These are phyloP conservation scores for Epinephelus cyanopodus DNA, from an alignment of 2,113 vertebrate genomes.

Conservation along the genomic window DNA sequence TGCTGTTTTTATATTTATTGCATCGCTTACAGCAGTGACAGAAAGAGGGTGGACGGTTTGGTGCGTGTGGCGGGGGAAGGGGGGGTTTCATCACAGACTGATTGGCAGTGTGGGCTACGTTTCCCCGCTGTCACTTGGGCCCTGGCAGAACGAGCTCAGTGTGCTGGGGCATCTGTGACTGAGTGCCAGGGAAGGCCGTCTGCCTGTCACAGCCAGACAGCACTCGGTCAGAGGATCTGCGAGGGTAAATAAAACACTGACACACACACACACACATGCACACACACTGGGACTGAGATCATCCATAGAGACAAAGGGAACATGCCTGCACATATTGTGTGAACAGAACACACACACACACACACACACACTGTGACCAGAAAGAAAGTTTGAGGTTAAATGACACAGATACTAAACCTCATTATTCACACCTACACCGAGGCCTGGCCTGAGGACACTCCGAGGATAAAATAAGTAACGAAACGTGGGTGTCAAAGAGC, in stretches of 20 bases:
- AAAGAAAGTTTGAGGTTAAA: constrained; percentile 36
- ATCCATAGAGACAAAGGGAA: constrained; percentile 49
- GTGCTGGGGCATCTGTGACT: constrained; percentile 63
- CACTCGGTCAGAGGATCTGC: constrained; percentile 60
- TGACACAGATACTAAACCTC: constrained; percentile 23
- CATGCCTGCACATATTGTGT: constrained; percentile 4
- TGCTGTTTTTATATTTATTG: constrained; percentile 69
- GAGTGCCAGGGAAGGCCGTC: constrained; percentile 60
- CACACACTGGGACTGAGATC: constrained; percentile 33
- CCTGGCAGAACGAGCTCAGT: constrained; percentile 40
- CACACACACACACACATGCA: constrained; percentile 21
- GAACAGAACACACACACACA: background rate
- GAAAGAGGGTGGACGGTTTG: constrained; percentile 43
- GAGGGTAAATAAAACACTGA: constrained; percentile 66
- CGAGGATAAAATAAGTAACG: constrained; percentile 44
- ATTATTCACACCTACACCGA: constrained; percentile 52
- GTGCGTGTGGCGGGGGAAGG: background rate
- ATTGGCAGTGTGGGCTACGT: constrained; percentile 57
- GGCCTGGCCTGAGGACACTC: constrained; percentile 38
- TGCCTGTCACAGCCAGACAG: constrained; percentile 67
- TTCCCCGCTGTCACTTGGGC: constrained; percentile 34
- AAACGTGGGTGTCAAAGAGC: constrained; percentile 48
- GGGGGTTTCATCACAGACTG: constrained; percentile 44
- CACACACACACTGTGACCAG: background rate
- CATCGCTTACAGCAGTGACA: constrained; percentile 61